Evolutionary conservation across 2,888 invertebrate species (phyloP).

Genomic region (Timema cristinae): DNA sequence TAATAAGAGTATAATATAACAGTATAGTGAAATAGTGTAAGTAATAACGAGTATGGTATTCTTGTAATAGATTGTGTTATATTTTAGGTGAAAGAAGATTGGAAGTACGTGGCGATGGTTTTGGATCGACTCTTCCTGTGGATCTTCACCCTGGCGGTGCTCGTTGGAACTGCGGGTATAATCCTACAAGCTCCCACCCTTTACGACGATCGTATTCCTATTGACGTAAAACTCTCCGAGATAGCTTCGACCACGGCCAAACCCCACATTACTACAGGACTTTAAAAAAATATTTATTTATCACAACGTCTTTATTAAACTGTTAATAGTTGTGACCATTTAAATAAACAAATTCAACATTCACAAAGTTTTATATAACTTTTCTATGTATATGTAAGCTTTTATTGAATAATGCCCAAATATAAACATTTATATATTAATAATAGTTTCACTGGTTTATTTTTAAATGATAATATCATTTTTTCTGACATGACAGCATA

Average conservation of each 20-base stretch:
- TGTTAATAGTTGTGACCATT: too few relatives aligned
- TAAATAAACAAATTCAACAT: too few relatives aligned
- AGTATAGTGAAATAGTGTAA: not conserved
- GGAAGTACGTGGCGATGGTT: conserved; percentile 99
- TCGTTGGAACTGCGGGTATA: conserved; percentile 91
- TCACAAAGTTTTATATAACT: too few relatives aligned
- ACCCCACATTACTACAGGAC: conserved; percentile 57
- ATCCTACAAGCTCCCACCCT: conserved; percentile 92
- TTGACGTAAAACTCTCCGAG: conserved; percentile 83
- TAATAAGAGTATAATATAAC: conserved; percentile 5
- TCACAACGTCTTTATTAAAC: too few relatives aligned
- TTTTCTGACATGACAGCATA: too few relatives aligned
- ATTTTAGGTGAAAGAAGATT: conserved; percentile 87
- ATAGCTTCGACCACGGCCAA: conserved; percentile 86
- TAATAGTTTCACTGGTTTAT: too few relatives aligned
- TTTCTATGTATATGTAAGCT: too few relatives aligned
- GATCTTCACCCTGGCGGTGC: conserved; percentile 95
- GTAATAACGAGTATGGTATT: not conserved
- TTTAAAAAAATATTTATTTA: conserved; percentile 16
- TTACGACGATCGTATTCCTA: conserved; percentile 85
- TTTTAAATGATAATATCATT: too few relatives aligned
- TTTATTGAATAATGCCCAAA: too few relatives aligned
- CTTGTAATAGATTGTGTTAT: conserved; percentile 5
- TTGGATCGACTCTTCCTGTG: conserved; percentile 93
- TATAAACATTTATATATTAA: too few relatives aligned